Percentiles rank a stretch among this genome's conserved stretches.
phyloP scores from a whole-genome alignment of 23 tunicate species.

The Halocynthia aurantium region DNA sequence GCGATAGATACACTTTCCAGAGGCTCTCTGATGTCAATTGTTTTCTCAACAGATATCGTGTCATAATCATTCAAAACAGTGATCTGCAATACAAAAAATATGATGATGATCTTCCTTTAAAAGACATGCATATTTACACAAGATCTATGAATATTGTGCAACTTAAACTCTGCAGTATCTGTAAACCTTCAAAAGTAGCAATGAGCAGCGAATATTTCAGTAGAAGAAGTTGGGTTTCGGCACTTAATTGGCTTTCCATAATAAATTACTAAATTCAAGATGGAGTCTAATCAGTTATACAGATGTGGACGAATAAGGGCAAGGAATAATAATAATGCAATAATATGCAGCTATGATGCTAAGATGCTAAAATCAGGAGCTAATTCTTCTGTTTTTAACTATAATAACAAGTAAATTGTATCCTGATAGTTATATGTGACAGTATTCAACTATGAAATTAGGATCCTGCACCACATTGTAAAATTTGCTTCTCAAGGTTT shows the following conservation, averaged over 20 bases:
- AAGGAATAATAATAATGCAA: background rate
- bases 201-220: background rate
- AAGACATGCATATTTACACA: background rate
- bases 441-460: too few relatives aligned
- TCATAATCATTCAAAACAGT: conserved; percentile 27
- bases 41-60: background rate
- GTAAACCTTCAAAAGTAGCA: background rate
- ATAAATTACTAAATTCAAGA: too few relatives aligned
- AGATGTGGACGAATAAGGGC: background rate
- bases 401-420: too few relatives aligned
- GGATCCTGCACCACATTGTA: too few relatives aligned
- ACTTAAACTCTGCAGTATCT: background rate
- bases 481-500: too few relatives aligned
- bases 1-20: background rate
- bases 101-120: background rate
- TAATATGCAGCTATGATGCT: background rate
- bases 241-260: too few relatives aligned
- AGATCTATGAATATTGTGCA: background rate
- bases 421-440: too few relatives aligned
- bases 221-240: background rate
- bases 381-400: background rate
- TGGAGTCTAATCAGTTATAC: too few relatives aligned
- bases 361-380: background rate
- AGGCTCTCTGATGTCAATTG: conserved; percentile 10
- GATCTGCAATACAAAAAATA: conserved; percentile 18